Base-by-base conservation (phyloP, 2,888 invertebrate genomes). In the Nephrocerus scutellatus region DNA sequence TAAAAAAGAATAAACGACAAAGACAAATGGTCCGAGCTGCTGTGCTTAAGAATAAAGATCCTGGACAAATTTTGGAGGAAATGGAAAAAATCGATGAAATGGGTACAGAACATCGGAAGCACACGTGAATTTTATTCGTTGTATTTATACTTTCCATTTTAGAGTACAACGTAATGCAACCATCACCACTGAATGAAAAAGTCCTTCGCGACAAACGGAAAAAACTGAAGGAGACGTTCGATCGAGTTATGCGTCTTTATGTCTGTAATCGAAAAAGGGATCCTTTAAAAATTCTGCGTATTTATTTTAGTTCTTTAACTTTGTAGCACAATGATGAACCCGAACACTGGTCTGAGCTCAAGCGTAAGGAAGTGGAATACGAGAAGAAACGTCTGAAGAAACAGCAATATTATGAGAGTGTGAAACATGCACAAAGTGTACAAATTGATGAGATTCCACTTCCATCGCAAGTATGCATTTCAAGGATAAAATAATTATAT, bases 1-100 rank as follows among this genome's bases (percentile, higher is more conserved):
- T 97, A 25, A 98, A 97, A 69, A 97, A 96, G 74, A 98, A 98
- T 67, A 97, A 97, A 68, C 85, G 92, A 53, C 97, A 97, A 65
- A 75, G 97, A 36, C 90, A 91, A 70, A 82, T 93, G 76, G 97
- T 97, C 2, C 73, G 97, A 47, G 91, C 93, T 30, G 95, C 96
- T 33, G 96, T 97, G 3, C 73, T 98, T 4, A 97, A 97, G 72
- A 92, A 93, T 63, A 96, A 97, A 73, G 96, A 98, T 74, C 96
- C 97, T 0, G 77, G 84, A 36, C 92, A 95, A 64, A 82, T 97
- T 42, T 76, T 98, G 25, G 87, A 89, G 58, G 96, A 96, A 70
- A 80, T 98, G 75, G 93, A 96, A 63, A 89, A 92, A 71, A 91
- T 97, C 59, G 97, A 97, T 75, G 89, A 93, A 75, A 95, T 96